phyloP scores from a whole-genome alignment of 2,113 vertebrate species.

The Orthonyx spaldingii region DNA sequence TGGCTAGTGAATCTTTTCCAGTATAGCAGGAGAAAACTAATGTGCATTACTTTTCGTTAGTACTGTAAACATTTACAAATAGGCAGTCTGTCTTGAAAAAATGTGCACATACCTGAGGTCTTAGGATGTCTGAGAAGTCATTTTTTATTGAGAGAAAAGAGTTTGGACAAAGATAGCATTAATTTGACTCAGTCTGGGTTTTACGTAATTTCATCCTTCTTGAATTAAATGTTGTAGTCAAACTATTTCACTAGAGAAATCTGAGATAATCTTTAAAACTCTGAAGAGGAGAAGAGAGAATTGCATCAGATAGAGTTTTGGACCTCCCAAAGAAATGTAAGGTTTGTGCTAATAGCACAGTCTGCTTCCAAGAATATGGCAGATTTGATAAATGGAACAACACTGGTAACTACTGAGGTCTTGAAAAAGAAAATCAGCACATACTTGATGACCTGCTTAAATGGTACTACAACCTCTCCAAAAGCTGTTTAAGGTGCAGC shows the following conservation, averaged over 20 bases:
- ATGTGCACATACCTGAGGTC: neutral
- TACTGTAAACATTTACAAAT: neutral
- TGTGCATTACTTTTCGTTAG: neutral
- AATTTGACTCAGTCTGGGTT: neutral
- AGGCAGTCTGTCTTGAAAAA: neutral
- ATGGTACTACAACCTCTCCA: neutral
- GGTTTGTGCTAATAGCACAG: neutral
- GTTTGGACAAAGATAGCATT: neutral
- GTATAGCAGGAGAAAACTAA: neutral
- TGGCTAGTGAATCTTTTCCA: neutral
- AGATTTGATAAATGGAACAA: conserved; percentile 37
- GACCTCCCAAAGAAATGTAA: conserved; percentile 33
- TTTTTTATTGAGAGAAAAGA: neutral
- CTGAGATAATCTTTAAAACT: conserved; percentile 14
- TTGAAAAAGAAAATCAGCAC: conserved; percentile 15
- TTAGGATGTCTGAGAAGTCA: neutral
- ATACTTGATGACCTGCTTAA: conserved; percentile 6
- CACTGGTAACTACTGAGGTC: neutral
- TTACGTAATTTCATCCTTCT: neutral
- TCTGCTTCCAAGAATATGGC: conserved; percentile 43
- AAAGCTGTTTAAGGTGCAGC: conserved; percentile 2
- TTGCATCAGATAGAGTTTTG: conserved; percentile 16
- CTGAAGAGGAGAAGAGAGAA: neutral
- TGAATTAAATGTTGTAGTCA: conserved; percentile 5
- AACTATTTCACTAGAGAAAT: neutral